Percentiles rank a stretch among this genome's conserved stretches.
Conservation (phyloP, 2,888 invertebrate genomes). For the Flexamia atlantica region DNA sequence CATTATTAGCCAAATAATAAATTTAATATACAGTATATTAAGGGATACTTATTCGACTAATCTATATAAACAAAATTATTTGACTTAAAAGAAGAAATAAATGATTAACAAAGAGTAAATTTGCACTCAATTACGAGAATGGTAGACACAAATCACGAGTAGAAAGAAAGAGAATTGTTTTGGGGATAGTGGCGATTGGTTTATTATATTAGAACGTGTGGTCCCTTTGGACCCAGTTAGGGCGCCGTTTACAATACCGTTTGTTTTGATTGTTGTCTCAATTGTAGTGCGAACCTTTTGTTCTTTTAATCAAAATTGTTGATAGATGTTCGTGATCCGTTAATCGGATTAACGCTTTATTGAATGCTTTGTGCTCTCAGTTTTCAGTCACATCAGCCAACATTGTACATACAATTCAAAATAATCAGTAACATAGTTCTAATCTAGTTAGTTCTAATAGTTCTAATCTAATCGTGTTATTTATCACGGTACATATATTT, state of each 20-base stretch:
- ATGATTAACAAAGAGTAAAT: not conserved
- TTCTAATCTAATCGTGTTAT: too few species aligned
- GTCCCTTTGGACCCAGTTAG: slow-evolving; percentile 40
- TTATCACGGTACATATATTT: too few species aligned
- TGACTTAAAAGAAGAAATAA: too few species aligned
- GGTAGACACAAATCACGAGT: not conserved
- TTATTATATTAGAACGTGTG: slow-evolving; percentile 50
- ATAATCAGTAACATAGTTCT: too few species aligned
- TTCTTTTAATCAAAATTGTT: slow-evolving; percentile 19
- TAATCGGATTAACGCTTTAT: not conserved
- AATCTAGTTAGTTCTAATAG: too few species aligned
- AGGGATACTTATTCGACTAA: too few species aligned
- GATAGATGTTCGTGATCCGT: not conserved
- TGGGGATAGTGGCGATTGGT: slow-evolving; percentile 46
- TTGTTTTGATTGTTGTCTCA: slow-evolving; percentile 50
- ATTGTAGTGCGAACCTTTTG: slow-evolving; percentile 26
- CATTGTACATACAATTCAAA: too few species aligned
- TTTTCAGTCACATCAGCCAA: too few species aligned
- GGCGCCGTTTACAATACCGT: slow-evolving; percentile 33
- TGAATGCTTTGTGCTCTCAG: too few species aligned
- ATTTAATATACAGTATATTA: too few species aligned
- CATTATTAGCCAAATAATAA: too few species aligned
- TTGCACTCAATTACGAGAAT: not conserved
- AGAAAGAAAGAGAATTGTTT: slow-evolving; percentile 20
- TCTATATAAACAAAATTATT: too few species aligned